These are phyloP conservation scores for Diphyllodes magnificus DNA, from an alignment of 2,113 vertebrate genomes.

Conservation along the genomic window DNA sequence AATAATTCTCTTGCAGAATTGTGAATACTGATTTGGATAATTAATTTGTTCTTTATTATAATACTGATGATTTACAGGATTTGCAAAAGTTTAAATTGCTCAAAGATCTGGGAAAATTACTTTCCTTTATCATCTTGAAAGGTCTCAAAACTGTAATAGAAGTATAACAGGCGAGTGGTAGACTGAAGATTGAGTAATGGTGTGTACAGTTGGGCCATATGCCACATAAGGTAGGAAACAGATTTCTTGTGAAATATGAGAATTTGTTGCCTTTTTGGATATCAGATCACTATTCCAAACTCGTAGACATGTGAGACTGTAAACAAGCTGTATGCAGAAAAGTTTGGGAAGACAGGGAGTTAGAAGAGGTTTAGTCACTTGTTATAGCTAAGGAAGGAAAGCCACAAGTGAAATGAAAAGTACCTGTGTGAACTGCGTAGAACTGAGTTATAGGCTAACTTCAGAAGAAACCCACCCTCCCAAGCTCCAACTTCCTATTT, in stretches of 20 bases:
- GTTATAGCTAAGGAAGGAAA: not conserved
- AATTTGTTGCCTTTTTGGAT: not conserved
- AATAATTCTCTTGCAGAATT: not conserved
- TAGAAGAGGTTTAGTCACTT: not conserved
- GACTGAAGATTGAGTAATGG: not conserved
- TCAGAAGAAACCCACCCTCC: not conserved
- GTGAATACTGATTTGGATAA: not conserved
- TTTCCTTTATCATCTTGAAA: not conserved
- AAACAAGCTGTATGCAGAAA: not conserved
- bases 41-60: not conserved
- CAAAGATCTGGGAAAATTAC: not conserved
- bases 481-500: not conserved
- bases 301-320: not conserved
- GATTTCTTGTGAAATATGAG: not conserved
- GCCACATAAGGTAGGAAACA: not conserved
- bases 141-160: not conserved
- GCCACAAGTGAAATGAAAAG: not conserved
- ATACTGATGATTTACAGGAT: not conserved
- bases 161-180: not conserved
- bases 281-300: not conserved
- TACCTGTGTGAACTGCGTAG: fast-evolving
- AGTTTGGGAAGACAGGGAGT: not conserved
- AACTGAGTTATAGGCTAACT: not conserved
- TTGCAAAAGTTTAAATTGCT: not conserved
- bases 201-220: not conserved